Base-by-base conservation (phyloP, 2,797 vertebrate species). In the Rachycentron canadum region DNA sequence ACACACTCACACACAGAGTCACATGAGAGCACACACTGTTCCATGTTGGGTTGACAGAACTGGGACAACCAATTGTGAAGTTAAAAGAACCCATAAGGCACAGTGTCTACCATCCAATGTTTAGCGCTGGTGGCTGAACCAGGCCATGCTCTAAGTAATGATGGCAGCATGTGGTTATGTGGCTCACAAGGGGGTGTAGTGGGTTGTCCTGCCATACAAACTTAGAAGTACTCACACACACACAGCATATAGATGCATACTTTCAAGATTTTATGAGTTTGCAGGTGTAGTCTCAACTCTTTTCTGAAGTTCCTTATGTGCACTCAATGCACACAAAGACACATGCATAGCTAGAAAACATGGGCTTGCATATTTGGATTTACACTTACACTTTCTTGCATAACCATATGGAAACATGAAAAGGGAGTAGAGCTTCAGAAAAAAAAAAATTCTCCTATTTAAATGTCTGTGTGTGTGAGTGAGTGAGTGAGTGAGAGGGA, bases 41-140 rank as follows among this genome's bases (percentile, higher is more conserved):
- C 67, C 41, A 38, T 71, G 65, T 81, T 81, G 65, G 34, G 69
- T 57, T 92, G 91, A 92, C 90, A 93, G 87, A 93, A 91, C 81
- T 92, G 78, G 91, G 92, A 86, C 91, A 92, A 80, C 79, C 88
- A 85, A 82, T 91, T 89, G 90, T 91, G 82, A 87, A 86, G 88
- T 90, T 89, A 87, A 90, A 91, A 89, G 86, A 89, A 59, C 88
- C 88, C 82, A 85, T 79, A 87, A 89, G 85, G 81, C 76, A 85
- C 58, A 87, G 67, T 69, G 80, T 86, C 84, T 86, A 86, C 86
- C 82, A 76, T 73, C 84, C 83, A 64, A 58, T 83, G 86, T 89
- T 86, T 71, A 83, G 73, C 60, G 82, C 79, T 87, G 68, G 76
- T 47, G 79, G 86, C 83, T 83, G 75, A 87, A 73, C 55, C 78